phyloP scores from a whole-genome alignment of 2,113 vertebrate genomes.

The Clarias magur region DNA sequence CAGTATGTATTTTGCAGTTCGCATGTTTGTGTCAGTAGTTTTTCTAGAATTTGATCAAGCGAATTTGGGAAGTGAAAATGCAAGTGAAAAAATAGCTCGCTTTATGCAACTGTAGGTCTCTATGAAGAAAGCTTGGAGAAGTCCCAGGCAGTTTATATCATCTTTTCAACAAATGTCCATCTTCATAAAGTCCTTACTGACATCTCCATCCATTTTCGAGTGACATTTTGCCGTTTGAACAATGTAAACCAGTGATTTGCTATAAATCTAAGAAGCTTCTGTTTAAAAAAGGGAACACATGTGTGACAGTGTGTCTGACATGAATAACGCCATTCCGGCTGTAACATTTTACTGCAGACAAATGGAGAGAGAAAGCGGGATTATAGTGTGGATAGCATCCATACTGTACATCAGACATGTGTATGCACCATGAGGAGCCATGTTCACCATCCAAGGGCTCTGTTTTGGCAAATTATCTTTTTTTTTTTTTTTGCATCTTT shows the following conservation, averaged over 20 bases:
- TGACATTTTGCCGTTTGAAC: neutral
- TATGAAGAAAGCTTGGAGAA: neutral
- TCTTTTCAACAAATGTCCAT: neutral
- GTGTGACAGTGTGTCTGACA: neutral
- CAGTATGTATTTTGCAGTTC: neutral
- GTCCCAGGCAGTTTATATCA: neutral
- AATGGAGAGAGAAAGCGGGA: neutral
- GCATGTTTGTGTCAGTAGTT: neutral
- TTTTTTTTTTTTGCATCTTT: neutral
- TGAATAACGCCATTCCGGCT: neutral
- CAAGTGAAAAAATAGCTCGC: neutral
- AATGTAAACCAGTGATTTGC: neutral
- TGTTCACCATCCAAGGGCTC: neutral
- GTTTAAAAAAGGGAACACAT: neutral
- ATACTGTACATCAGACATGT: neutral
- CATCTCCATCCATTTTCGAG: neutral
- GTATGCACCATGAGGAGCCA: neutral
- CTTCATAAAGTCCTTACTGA: neutral
- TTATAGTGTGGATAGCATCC: neutral
- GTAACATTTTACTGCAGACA: neutral
- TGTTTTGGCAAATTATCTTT: neutral
- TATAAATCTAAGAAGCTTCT: neutral
- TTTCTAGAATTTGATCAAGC: too few species aligned
- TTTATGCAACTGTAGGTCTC: neutral
- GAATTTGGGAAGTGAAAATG: neutral